phyloP scores from a whole-genome alignment of 1,140 invertebrate species.

The Heliconius hewitsoni region DNA sequence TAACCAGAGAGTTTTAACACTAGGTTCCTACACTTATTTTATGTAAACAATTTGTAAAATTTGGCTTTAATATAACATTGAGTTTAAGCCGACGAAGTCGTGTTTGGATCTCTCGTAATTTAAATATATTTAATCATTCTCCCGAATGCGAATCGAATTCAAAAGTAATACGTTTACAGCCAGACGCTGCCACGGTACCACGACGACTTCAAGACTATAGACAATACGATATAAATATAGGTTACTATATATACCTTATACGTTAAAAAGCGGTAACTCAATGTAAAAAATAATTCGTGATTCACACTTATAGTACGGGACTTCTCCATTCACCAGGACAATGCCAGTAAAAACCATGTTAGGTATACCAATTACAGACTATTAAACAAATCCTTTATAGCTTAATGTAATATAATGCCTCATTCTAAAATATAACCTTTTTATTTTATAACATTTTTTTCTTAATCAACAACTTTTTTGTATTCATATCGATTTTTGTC shows the following conservation, averaged over 20 bases:
- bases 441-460: neutral
- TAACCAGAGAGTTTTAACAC: too few species aligned
- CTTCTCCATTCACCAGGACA: conserved; percentile 53
- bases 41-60: too few species aligned
- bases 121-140: too few species aligned
- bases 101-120: too few species aligned
- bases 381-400: conserved; percentile 69
- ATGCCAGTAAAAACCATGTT: conserved; percentile 74
- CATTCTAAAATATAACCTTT: conserved; percentile 10
- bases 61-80: too few species aligned
- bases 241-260: too few species aligned
- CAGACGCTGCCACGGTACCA: neutral
- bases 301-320: conserved; percentile 42
- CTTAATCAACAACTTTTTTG: conserved; percentile 23
- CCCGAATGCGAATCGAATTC: neutral
- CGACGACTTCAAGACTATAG: neutral
- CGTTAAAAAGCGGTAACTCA: neutral
- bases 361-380: conserved; percentile 65
- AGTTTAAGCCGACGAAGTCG: too few species aligned
- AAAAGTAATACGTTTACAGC: neutral
- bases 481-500: neutral
- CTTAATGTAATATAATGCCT: conserved; percentile 50
- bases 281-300: neutral
- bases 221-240: too few species aligned
- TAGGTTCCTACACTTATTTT: too few species aligned